Evolutionary conservation across 2,888 invertebrate genomes (phyloP).

Genomic region (Ennomos quercinarius): DNA sequence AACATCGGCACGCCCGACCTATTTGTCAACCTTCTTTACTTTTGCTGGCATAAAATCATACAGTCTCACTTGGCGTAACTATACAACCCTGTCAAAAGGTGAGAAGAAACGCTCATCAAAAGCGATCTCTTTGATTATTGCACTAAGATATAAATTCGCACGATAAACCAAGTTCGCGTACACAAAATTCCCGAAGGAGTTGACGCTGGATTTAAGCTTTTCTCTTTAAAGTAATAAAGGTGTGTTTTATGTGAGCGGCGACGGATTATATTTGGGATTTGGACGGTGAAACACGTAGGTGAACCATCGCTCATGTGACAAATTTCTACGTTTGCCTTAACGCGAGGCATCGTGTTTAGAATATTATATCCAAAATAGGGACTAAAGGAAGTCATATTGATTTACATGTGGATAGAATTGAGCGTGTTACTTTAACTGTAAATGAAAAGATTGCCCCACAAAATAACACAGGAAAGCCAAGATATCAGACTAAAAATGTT

Average conservation of each 20-base stretch:
- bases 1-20: conserved; percentile 83
- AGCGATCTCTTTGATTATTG: conserved; percentile 73
- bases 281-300: conserved; percentile 83
- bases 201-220: conserved; percentile 79
- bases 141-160: conserved; percentile 79
- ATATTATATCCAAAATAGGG: conserved; percentile 75
- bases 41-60: conserved; percentile 83
- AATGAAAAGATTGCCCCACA: conserved; percentile 43
- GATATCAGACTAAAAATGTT: too few relatives aligned
- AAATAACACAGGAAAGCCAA: too few relatives aligned
- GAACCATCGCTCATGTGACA: conserved; percentile 86
- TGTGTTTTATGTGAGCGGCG: conserved; percentile 80
- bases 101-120: conserved; percentile 59
- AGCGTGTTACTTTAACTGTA: conserved; percentile 46
- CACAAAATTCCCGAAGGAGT: conserved; percentile 71
- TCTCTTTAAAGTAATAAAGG: conserved; percentile 84
- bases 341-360: conserved; percentile 82
- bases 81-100: conserved; percentile 56
- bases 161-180: conserved; percentile 68
- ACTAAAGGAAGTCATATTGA: conserved; percentile 73
- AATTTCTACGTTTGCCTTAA: conserved; percentile 85
- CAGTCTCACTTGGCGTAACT: conserved; percentile 74
- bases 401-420: conserved; percentile 71
- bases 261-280: conserved; percentile 83
- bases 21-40: conserved; percentile 86